phyloP scores from a whole-genome alignment of 2,113 vertebrate genomes.

The Numenius arquata region DNA sequence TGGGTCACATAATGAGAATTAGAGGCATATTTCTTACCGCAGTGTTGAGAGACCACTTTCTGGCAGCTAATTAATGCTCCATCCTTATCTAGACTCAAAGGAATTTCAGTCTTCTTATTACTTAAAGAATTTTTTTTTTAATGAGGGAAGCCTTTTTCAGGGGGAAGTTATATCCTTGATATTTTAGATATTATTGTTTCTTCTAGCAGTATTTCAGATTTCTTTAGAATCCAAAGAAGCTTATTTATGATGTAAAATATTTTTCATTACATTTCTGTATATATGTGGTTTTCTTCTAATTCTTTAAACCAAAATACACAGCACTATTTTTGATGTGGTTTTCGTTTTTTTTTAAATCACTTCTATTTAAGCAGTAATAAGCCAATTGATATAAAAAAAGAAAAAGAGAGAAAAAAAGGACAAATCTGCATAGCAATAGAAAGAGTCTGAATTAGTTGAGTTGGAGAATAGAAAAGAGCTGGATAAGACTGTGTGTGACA shows the following conservation, averaged over 20 bases:
- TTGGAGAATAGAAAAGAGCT: background rate
- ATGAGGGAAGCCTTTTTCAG: slow-evolving; percentile 58
- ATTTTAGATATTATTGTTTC: background rate
- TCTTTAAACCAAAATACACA: background rate
- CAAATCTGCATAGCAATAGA: background rate
- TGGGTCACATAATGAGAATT: slow-evolving; percentile 68
- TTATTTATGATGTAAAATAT: background rate
- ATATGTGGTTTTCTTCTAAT: background rate
- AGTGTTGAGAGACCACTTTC: slow-evolving; percentile 62
- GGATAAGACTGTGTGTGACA: background rate
- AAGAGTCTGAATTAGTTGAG: background rate
- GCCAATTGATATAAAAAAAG: background rate
- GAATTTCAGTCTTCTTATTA: slow-evolving; percentile 58
- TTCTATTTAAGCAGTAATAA: background rate
- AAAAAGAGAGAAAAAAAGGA: accelerated
- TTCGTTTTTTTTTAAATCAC: background rate
- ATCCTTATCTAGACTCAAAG: slow-evolving; percentile 52
- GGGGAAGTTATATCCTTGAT: background rate
- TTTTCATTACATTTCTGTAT: background rate
- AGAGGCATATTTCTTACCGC: slow-evolving; percentile 67
- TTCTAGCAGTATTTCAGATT: background rate
- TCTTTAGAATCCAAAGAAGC: background rate
- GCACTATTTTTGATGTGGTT: background rate
- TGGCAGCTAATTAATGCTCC: slow-evolving; percentile 67
- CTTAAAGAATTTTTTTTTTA: slow-evolving; percentile 58